Conservation (phyloP, 2,113 vertebrate species). For the Vidua macroura region DNA sequence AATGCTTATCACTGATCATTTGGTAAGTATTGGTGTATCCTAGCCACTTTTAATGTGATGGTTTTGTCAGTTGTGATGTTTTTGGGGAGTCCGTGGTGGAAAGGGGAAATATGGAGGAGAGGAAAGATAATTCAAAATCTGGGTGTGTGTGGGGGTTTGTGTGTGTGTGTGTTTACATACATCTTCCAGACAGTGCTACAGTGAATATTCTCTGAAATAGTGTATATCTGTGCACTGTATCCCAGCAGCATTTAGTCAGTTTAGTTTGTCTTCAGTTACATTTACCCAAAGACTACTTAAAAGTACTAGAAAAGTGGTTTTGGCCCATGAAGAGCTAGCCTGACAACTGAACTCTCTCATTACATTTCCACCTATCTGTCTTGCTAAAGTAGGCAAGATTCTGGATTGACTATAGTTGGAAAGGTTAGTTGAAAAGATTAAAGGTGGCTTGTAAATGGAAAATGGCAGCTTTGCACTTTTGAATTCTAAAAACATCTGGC, state of each 20-base stretch:
- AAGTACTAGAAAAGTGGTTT: background rate
- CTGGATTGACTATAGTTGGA: background rate
- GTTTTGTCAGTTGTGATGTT: background rate
- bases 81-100: background rate
- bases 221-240: background rate
- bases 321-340: background rate
- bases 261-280: background rate
- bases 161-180: background rate
- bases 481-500: constrained; percentile 56
- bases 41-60: background rate
- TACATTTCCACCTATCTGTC: background rate
- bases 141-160: background rate
- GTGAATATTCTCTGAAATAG: background rate
- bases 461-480: constrained; percentile 29
- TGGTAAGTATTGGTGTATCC: background rate
- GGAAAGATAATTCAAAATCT: background rate
- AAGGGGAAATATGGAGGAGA: background rate
- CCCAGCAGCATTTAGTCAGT: background rate
- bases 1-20: background rate
- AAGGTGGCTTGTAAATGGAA: constrained; percentile 57
- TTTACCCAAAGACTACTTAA: constrained; percentile 4
- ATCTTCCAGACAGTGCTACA: background rate
- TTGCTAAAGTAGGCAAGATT: background rate
- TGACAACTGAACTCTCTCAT: background rate
- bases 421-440: constrained; percentile 47